Conservation (phyloP, 2,113 vertebrate genomes). For the Clarias magur region DNA sequence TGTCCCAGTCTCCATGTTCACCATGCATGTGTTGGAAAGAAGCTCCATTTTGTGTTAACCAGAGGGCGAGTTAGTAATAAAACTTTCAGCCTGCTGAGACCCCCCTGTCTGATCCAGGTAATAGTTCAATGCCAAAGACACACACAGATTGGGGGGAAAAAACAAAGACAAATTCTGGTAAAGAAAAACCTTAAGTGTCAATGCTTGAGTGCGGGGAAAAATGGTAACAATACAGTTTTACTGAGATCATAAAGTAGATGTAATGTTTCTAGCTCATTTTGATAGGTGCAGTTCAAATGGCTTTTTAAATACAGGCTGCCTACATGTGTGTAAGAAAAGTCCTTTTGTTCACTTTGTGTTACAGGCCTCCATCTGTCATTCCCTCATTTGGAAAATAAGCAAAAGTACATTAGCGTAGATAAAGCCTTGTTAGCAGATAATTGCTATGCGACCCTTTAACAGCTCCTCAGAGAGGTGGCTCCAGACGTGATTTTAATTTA, state of each 20-base stretch:
- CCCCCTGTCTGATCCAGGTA: slow-evolving; percentile 50
- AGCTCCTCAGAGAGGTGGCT: slow-evolving; percentile 49
- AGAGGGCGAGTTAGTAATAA: slow-evolving; percentile 57
- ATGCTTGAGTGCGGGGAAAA: neutral
- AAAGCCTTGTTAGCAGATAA: slow-evolving; percentile 52
- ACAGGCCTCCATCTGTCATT: slow-evolving; percentile 28
- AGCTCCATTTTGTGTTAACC: slow-evolving; percentile 72
- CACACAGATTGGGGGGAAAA: slow-evolving; percentile 21
- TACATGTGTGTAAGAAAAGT: slow-evolving; percentile 12
- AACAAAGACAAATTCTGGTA: neutral
- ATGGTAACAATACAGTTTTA: neutral
- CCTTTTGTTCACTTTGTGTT: slow-evolving; percentile 17
- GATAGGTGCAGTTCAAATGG: neutral
- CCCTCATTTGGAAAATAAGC: slow-evolving; percentile 34
- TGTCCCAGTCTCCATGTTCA: slow-evolving; percentile 29
- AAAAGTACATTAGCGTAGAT: slow-evolving; percentile 47
- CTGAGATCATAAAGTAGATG: neutral
- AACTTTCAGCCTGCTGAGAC: slow-evolving; percentile 55
- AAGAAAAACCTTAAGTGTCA: slow-evolving; percentile 10
- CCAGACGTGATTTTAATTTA: slow-evolving; percentile 51
- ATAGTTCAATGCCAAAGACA: neutral
- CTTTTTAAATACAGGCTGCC: neutral
- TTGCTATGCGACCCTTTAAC: slow-evolving; percentile 52
- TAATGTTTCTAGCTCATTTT: neutral
- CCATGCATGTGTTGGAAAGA: slow-evolving; percentile 54